Conservation (phyloP, 1,140 invertebrate genomes). For the Oedothorax gibbosus region DNA sequence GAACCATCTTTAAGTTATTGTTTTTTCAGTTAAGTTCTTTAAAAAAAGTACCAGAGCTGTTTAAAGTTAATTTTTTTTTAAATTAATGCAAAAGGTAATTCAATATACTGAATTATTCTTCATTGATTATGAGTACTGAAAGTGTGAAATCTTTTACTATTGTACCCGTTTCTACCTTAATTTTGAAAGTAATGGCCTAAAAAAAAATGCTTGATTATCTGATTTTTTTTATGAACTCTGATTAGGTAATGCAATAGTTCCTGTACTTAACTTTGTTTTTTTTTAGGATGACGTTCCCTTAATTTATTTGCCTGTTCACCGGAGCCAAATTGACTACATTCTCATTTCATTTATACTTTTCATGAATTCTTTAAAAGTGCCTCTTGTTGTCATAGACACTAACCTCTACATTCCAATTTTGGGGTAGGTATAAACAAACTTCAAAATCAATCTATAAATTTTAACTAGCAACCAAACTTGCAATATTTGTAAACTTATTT, state of each 20-base stretch:
- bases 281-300: slow-evolving; percentile 78
- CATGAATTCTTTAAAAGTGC: slow-evolving; percentile 83
- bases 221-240: neutral
- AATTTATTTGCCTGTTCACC: slow-evolving; percentile 90
- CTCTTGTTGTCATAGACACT: slow-evolving; percentile 91
- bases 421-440: slow-evolving; percentile 73
- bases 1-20: no score
- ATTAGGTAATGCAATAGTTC: neutral
- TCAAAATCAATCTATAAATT: neutral
- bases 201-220: neutral
- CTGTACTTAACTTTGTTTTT: neutral
- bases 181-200: neutral
- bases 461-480: neutral
- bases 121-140: no score
- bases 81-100: no score
- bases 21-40: no score
- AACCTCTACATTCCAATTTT: slow-evolving; percentile 93
- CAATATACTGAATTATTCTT: no score
- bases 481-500: no score
- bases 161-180: no score
- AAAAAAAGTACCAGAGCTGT: no score
- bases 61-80: no score
- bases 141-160: no score
- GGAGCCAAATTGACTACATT: slow-evolving; percentile 92
- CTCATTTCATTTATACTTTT: slow-evolving; percentile 89